Base-by-base conservation (phyloP, 2,888 invertebrate genomes). In the Tanypteryx hageni region DNA sequence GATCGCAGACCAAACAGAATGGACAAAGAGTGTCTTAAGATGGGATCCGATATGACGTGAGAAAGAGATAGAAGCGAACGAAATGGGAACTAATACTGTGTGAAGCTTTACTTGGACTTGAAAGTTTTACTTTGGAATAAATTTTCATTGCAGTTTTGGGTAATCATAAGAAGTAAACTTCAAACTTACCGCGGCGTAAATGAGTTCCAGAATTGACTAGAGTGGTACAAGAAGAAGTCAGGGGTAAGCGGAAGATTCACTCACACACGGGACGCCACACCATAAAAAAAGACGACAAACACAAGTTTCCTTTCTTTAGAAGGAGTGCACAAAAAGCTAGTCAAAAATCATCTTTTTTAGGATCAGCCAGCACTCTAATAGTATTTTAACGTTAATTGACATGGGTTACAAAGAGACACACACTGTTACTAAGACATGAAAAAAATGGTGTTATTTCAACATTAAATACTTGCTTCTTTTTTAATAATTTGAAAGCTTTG, bases 201-300 rank as follows among this genome's bases (percentile, higher is more conserved):
- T 97, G 98, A 98, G 97, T 98, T 98, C 98, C 98, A 98, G 98
- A 98, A 98, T 97, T 98, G 98, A 98, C 98, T 98, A 98, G 97
- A 95, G 92, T 93, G 93, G 92, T 92, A 92, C 92, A 95, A 95
- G 95, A 95, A 95, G 92, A 93, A 93, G 92, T 92, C 93, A 92
- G 92, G 93, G 92, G 61, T 92, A 92, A 92, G 91, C 92, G 92
- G 92, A 92, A 93, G 92, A 92, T 95, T 95, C 95, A 94, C 95
- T 93, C 57, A 92, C 83, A 95, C 76, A 89, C 91, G 89, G 59
- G 92, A 93, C 92, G 92, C 93, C 93, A 93, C 93, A 93, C 93
- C 93, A 92, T 93, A 92, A 92, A 92, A 89, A 89, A 89, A 89
- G 89, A 95, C 95, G 95, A 95, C 95, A 95, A 95, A 95, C 95